Evolutionary conservation across 2,113 vertebrate species (phyloP).

Genomic region (Rhineura floridana): DNA sequence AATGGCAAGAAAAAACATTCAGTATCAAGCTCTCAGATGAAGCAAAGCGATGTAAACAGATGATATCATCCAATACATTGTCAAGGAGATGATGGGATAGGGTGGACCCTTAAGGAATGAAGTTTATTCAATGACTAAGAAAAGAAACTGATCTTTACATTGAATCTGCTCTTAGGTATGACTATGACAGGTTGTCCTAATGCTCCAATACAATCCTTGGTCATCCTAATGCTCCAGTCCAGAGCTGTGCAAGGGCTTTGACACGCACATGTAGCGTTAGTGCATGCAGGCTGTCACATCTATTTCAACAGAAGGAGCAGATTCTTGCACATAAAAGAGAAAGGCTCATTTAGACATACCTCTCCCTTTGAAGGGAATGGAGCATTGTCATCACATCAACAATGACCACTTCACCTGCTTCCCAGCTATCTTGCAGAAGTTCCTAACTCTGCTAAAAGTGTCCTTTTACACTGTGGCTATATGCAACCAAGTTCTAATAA

Average conservation of each 20-base stretch:
- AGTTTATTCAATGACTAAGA: slow-evolving; percentile 29
- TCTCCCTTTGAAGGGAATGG: too few relatives aligned
- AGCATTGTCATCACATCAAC: neutral
- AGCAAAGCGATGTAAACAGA: slow-evolving; percentile 48
- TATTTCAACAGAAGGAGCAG: neutral
- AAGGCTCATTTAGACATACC: neutral
- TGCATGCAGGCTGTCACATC: neutral
- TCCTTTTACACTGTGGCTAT: neutral
- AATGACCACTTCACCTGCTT: neutral
- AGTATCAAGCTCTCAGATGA: slow-evolving; percentile 39
- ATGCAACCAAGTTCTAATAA: neutral
- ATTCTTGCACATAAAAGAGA: neutral
- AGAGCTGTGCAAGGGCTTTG: neutral
- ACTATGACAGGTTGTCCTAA: neutral
- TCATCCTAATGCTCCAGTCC: neutral
- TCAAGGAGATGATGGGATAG: neutral
- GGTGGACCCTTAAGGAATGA: neutral
- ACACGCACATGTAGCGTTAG: too few relatives aligned
- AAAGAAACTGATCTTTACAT: slow-evolving; percentile 1
- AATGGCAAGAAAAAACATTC: neutral
- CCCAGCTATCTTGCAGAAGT: neutral
- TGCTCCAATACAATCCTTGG: neutral
- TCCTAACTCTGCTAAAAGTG: neutral
- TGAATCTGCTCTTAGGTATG: neutral
- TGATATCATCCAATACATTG: neutral